These are phyloP conservation scores for Chelidonichthys spinosus DNA, from an alignment of 2,797 vertebrate genomes.

Conservation along the genomic window DNA sequence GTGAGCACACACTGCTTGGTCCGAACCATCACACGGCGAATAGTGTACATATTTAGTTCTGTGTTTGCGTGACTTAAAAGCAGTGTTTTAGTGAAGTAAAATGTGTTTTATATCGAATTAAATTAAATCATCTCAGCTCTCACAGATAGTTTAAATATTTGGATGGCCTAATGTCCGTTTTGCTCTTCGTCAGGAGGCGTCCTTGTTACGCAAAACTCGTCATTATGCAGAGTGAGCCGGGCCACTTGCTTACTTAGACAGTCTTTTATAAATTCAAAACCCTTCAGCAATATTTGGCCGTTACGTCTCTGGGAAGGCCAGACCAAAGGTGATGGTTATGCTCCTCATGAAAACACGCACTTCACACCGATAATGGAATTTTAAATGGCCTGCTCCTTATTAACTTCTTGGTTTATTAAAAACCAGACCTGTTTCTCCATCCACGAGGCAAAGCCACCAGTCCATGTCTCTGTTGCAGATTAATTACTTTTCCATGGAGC, in stretches of 20 bases:
- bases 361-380: slow-evolving; percentile 83
- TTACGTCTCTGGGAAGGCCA: slow-evolving; percentile 56
- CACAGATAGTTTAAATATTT: slow-evolving; percentile 22
- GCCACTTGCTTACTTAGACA: slow-evolving; percentile 42
- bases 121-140: slow-evolving; percentile 23
- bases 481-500: slow-evolving; percentile 81
- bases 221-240: slow-evolving; percentile 27
- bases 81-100: not conserved
- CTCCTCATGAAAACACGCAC: slow-evolving; percentile 75
- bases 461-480: slow-evolving; percentile 80
- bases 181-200: slow-evolving; percentile 20
- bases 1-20: slow-evolving; percentile 27
- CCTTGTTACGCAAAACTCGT: slow-evolving; percentile 14
- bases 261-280: slow-evolving; percentile 63
- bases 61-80: not conserved
- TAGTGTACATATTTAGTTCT: not conserved
- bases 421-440: slow-evolving; percentile 71
- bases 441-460: slow-evolving; percentile 72
- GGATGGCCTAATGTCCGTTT: not conserved
- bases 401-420: slow-evolving; percentile 83
- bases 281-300: slow-evolving; percentile 58
- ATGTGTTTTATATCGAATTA: not conserved
- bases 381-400: slow-evolving; percentile 84
- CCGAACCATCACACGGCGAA: slow-evolving; percentile 19
- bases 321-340: slow-evolving; percentile 76